Conservation (phyloP, 2,888 invertebrate species). For the Tipula lateralis region DNA sequence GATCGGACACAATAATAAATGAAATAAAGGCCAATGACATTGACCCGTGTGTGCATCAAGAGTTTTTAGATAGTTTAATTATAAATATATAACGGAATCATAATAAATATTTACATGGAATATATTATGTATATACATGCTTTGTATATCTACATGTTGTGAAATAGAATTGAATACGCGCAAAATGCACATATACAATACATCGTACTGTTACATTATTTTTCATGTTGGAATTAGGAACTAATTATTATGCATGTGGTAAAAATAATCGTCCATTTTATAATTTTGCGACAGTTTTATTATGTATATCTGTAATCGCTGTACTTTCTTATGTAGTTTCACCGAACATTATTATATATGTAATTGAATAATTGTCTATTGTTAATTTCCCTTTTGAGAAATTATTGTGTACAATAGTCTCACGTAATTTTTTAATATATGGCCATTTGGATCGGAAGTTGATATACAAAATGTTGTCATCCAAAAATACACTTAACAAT, state of each 20-base stretch:
- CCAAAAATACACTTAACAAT: background rate
- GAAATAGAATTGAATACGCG: background rate
- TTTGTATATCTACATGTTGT: background rate
- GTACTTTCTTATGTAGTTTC: background rate
- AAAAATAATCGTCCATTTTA: background rate
- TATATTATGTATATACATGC: background rate
- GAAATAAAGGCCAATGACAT: background rate
- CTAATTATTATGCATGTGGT: background rate
- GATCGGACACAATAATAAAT: background rate
- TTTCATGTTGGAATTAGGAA: background rate
- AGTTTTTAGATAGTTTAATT: background rate
- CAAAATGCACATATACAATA: background rate
- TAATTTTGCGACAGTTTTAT: background rate
- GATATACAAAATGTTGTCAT: background rate
- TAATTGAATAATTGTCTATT: constrained; percentile 11
- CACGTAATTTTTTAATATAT: background rate
- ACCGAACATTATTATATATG: background rate
- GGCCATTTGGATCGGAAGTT: background rate
- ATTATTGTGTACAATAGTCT: background rate
- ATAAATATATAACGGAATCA: background rate
- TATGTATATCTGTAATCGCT: background rate
- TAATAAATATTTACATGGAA: background rate
- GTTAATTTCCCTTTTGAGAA: constrained; percentile 11
- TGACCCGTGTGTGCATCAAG: background rate
- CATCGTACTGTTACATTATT: background rate